Base-by-base conservation (phyloP, 2,113 vertebrate species). In the Eclectus roratus region DNA sequence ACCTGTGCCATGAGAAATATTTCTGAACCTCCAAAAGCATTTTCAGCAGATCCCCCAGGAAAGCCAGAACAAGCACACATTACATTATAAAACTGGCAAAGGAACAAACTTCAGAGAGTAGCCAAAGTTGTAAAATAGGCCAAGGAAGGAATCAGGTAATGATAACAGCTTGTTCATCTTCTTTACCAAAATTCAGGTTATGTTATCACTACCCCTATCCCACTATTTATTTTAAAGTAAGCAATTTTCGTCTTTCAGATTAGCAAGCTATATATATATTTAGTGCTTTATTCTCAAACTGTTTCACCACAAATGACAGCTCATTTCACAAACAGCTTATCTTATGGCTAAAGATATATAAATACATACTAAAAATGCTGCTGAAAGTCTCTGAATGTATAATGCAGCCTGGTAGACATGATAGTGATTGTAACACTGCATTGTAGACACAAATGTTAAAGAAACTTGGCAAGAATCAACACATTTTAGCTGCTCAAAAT, bases 261-360 rank as follows among this genome's bases (percentile, higher is more conserved):
- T 93, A 93, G 80, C 88, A 86, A 76, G 77, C 70, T 94, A 89
- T 93, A 93, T 94, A 91, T 96, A 92, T 93, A 92, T 97, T 81
- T 94, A 81, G 86, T 85, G 84, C 83, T 93, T 88, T 96, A 94
- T 96, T 96, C 92, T 87, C 88, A 93, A 93, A 94, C 92, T 96
- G 94, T 97, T 96, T 93, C 63, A 85, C 92, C 86, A 94, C 94
- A 96, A 96, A 94, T 95, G 96, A 96, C 96, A 96, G 96, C 94
- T 96, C 94, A 87, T 95, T 96, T 96, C 92, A 97, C 92, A 97
- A 97, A 96, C 88, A 94, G 91, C 93, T 97, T 96, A 94, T 96
- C 91, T 97, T 92, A 92, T 91, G 91, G 96, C 91, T 97, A 96
- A 97, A 96, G 94, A 96, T 96, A 97, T 97, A 95, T 96, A 97